Evolutionary conservation across 2,888 invertebrate genomes (phyloP).

Genomic region (Drosophila greeni): DNA sequence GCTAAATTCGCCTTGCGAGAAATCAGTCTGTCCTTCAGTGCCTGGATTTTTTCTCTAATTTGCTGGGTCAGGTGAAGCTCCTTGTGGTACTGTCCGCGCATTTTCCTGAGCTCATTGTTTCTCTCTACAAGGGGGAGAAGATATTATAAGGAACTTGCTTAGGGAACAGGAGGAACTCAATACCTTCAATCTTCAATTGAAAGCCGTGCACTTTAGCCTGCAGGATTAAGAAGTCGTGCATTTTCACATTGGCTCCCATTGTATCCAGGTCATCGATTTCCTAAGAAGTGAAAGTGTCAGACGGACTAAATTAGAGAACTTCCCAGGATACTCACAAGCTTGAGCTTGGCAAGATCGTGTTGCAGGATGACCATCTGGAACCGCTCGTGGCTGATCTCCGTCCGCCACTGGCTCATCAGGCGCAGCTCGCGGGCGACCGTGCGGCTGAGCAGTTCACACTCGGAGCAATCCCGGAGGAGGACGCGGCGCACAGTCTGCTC

Average conservation of each 20-base stretch:
- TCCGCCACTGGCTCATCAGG: slow-evolving; percentile 51
- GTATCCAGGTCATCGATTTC: slow-evolving; percentile 63
- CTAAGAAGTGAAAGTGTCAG: slow-evolving; percentile 39
- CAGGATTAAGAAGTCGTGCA: slow-evolving; percentile 67
- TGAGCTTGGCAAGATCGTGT: slow-evolving; percentile 55
- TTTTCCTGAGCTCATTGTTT: slow-evolving; percentile 66
- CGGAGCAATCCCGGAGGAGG: slow-evolving; percentile 30
- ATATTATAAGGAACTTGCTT: not conserved
- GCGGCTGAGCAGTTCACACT: slow-evolving; percentile 11
- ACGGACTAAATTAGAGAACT: not conserved
- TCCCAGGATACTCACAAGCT: slow-evolving; percentile 50
- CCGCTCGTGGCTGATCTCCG: slow-evolving; percentile 66
- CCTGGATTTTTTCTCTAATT: slow-evolving; percentile 66
- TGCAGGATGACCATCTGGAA: slow-evolving; percentile 61
- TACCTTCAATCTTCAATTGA: slow-evolving; percentile 76
- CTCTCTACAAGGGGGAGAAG: slow-evolving; percentile 58
- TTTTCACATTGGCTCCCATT: slow-evolving; percentile 67
- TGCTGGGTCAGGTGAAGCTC: slow-evolving; percentile 72
- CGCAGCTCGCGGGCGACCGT: slow-evolving; percentile 36
- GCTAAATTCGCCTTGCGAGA: rapidly evolving
- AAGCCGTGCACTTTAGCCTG: slow-evolving; percentile 69
- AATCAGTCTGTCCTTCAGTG: slow-evolving; percentile 37
- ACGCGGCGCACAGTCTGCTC: slow-evolving; percentile 14
- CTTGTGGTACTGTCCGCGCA: slow-evolving; percentile 57
- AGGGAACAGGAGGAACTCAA: no score